These are phyloP conservation scores for Celastrina argiolus DNA, from an alignment of 2,888 invertebrate species.

Conservation along the genomic window DNA sequence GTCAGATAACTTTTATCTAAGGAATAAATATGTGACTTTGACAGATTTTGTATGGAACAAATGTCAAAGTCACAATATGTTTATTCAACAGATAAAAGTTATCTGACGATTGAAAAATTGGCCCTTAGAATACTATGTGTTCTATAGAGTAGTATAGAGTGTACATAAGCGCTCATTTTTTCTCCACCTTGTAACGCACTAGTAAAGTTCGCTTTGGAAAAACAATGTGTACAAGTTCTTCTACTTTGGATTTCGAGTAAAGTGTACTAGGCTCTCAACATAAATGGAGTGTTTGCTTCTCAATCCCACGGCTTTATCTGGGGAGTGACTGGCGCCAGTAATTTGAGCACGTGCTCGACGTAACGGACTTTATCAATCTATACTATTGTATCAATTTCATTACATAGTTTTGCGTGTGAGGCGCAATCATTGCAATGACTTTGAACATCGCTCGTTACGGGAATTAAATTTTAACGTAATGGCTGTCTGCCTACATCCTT, in stretches of 20 bases:
- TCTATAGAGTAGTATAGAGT: too few relatives aligned
- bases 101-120: too few relatives aligned
- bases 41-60: too few relatives aligned
- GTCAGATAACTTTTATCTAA: too few relatives aligned
- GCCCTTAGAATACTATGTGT: too few relatives aligned
- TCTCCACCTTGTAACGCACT: background rate
- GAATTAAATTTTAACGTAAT: background rate
- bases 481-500: too few relatives aligned
- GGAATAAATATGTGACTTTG: too few relatives aligned
- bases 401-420: constrained; percentile 27
- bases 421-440: constrained; percentile 35
- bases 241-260: background rate
- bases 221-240: background rate
- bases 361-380: constrained; percentile 19
- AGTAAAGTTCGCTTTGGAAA: background rate
- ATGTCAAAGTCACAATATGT: too few relatives aligned
- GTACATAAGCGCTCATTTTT: background rate
- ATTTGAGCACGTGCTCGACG: constrained; percentile 34
- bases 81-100: too few relatives aligned
- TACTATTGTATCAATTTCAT: constrained; percentile 32
- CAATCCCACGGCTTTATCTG: constrained; percentile 7
- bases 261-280: background rate
- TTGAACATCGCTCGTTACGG: constrained; percentile 17
- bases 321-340: constrained; percentile 42
- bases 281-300: constrained; percentile 7